Conservation (phyloP, 2,797 vertebrate species). For the Ctenosaura bakeri region DNA sequence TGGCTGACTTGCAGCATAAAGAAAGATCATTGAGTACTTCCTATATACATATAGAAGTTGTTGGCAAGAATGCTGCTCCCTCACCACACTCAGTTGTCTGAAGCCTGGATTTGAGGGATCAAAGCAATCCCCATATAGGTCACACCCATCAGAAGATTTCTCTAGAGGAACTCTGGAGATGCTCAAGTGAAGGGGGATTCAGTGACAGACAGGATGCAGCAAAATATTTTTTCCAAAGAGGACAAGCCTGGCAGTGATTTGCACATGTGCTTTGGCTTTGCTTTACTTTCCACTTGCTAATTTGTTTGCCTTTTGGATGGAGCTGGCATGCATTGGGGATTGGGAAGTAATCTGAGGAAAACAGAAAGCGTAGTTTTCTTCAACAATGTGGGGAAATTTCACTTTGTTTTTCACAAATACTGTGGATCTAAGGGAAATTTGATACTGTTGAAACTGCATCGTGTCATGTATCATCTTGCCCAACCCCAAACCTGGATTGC, state of each 20-base stretch:
- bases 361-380: background rate
- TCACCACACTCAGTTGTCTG: background rate
- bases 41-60: too few relatives aligned
- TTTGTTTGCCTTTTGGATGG: constrained; percentile 31
- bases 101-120: background rate
- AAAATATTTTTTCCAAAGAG: background rate
- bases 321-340: background rate
- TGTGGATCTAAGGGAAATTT: background rate
- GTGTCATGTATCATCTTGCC: background rate
- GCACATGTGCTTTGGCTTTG: background rate
- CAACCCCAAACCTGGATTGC: background rate
- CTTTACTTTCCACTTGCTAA: constrained; percentile 17
- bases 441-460: background rate
- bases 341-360: background rate
- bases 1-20: background rate
- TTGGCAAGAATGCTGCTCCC: too few relatives aligned
- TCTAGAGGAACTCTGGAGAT: background rate
- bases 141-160: constrained; percentile 5
- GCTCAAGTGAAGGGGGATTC: background rate
- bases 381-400: background rate
- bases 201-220: background rate
- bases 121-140: background rate
- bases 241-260: constrained; percentile 14
- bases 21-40: background rate
- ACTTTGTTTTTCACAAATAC: background rate